Evolutionary conservation across 1,140 invertebrate genomes (phyloP), one percentile per base, ranked within the genome.

Genomic region (Uloborus diversus): DNA sequence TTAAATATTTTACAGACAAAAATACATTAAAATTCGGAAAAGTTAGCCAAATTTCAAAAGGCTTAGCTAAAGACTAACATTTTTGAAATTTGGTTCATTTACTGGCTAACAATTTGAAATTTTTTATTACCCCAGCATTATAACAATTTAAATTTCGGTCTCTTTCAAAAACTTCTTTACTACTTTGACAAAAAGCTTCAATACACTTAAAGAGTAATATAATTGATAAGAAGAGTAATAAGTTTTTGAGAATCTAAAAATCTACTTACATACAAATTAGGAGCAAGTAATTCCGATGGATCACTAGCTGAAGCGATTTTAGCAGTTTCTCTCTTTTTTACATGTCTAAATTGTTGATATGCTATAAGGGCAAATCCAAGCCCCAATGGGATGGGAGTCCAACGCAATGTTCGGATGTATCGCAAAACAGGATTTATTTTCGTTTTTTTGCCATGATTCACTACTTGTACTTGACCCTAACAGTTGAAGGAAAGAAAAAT

Each of bases 301-400:
- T 57, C 32, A 5, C 5, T 49, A 20, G 66, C n/a, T 42, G 78
- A 53, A 25, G 25, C 9, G 23, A 76, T 32, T 76, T 68, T 82
- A 13, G 37, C 49, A 23, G 33, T 17, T 59, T 84, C 68, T 81
- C 84, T 79, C 64, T 76, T 78, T 4, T 81, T 79, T 9, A 85
- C 82, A 73, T 84, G 84, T 47, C 84, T 71, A 73, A 84, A 85
- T 62, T 86, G 86, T 49, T 85, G 85, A 69, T 86, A 86, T 14
- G 84, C 84, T 42, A 87, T 83, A 25, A 84, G 83, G 35, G 83
- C 83, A 75, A 86, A 84, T 27, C 85, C 86, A 13, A 87, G 75
- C 33, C 85, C 82, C 13, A 87, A 27, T 4, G 86, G 86, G 49
- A 87, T 83, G 3, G 86, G 85, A 17, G 83, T 84, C 86, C 86